These are phyloP conservation scores for Julus scanicus DNA, from an alignment of 2,888 invertebrate genomes.

Conservation along the genomic window DNA sequence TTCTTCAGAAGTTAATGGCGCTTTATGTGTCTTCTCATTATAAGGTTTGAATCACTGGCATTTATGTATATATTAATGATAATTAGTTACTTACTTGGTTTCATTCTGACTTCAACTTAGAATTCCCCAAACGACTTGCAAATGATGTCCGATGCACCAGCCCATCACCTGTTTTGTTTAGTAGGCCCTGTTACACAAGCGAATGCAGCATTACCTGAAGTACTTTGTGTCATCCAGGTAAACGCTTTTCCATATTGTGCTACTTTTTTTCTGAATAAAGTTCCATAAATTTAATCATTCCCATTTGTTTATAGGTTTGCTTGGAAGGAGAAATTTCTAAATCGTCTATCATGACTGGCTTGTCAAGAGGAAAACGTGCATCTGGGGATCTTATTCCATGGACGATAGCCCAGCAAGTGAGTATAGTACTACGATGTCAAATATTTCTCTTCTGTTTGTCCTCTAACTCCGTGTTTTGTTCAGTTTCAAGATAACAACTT, in stretches of 20 bases:
- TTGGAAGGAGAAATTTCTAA: constrained; percentile 75
- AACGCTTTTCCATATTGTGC: constrained; percentile 49
- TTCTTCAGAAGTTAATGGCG: constrained; percentile 90
- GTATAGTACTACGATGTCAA: background rate
- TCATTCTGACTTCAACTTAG: constrained; percentile 66
- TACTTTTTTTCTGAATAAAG: background rate
- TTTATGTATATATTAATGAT: background rate
- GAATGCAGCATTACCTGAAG: constrained; percentile 81
- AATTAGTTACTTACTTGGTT: background rate
- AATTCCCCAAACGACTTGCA: constrained; percentile 99
- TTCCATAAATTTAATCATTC: too few relatives aligned
- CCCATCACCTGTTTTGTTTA: constrained; percentile 95
- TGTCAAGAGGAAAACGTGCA: constrained; percentile 88
- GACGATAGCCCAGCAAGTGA: constrained; percentile 84
- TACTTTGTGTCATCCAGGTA: constrained; percentile 90
- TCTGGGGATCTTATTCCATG: constrained; percentile 98
- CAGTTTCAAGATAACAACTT: constrained; percentile 96
- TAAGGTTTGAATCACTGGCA: constrained; percentile 72
- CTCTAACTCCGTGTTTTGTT: constrained; percentile 40
- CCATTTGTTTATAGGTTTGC: too few relatives aligned
- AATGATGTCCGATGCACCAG: constrained; percentile 98
- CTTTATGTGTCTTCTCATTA: constrained; percentile 98
- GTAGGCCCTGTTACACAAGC: constrained; percentile 84
- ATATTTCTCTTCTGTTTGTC: background rate
- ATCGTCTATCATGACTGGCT: constrained; percentile 78